These are phyloP conservation scores for Cyanocitta stelleri DNA, from an alignment of 2,113 vertebrate genomes.

Conservation along the genomic window DNA sequence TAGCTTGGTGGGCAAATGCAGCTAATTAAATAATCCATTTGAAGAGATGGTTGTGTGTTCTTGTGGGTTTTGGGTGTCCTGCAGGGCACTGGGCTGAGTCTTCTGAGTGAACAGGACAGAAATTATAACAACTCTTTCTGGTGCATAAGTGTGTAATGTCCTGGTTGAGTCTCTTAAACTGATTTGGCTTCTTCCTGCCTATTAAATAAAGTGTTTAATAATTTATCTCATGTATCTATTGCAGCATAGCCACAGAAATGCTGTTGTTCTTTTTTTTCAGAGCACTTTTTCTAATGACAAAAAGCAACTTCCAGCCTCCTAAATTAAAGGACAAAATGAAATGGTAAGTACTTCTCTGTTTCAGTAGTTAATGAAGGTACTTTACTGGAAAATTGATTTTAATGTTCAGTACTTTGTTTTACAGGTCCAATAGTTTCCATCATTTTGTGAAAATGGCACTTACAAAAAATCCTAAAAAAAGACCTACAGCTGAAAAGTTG, in stretches of 20 bases:
- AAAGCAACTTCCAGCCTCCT: constrained; percentile 98
- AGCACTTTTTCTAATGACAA: constrained; percentile 98
- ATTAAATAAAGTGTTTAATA: background rate
- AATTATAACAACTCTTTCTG: background rate
- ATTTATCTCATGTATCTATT: background rate
- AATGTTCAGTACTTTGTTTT: constrained; percentile 28
- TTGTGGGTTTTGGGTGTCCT: background rate
- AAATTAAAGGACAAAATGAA: constrained; percentile 98
- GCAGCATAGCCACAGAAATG: background rate
- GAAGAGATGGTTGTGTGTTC: background rate
- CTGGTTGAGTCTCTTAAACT: background rate
- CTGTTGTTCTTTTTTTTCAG: constrained; percentile 65
- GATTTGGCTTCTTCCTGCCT: background rate
- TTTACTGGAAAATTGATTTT: background rate
- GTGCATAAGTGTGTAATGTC: background rate
- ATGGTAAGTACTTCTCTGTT: constrained; percentile 77
- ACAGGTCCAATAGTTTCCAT: constrained; percentile 96
- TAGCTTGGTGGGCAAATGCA: background rate
- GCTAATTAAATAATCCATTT: background rate
- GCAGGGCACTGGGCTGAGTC: background rate
- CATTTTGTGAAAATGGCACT: constrained; percentile 97
- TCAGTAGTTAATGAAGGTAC: background rate
- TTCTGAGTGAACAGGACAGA: background rate
- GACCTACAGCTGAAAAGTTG: constrained; percentile 93
- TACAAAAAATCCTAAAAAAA: constrained; percentile 97